Evolutionary conservation across 2,888 invertebrate genomes (phyloP).

Genomic region (Chirona hameri): DNA sequence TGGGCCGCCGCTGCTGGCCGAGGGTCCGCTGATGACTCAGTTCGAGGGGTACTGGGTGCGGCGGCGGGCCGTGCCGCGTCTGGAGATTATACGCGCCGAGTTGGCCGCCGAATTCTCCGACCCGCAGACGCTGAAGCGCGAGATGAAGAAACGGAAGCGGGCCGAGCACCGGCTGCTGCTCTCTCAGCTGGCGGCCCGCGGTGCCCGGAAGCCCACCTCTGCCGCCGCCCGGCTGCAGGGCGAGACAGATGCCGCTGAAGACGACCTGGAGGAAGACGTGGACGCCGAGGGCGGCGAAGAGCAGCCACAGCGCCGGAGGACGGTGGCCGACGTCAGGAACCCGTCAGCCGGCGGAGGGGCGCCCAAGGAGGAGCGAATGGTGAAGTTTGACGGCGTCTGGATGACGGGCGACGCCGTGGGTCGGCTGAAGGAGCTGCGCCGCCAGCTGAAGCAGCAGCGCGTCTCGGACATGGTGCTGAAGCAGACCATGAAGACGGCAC

Average conservation of each 20-base stretch:
- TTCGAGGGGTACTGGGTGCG: slow-evolving; percentile 36
- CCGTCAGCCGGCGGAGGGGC: too few species aligned
- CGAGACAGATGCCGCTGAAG: background rate
- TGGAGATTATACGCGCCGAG: slow-evolving; percentile 27
- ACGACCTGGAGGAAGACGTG: background rate
- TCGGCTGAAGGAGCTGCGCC: slow-evolving; percentile 35
- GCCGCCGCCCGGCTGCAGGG: background rate
- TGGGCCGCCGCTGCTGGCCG: slow-evolving; percentile 22
- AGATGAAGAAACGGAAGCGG: slow-evolving; percentile 36
- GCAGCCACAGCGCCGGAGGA: background rate
- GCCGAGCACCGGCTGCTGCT: slow-evolving; percentile 28
- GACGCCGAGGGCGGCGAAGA: background rate
- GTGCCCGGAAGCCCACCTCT: background rate
- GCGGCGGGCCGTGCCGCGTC: slow-evolving; percentile 29
- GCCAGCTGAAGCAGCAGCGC: slow-evolving; percentile 33
- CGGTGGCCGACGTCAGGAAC: background rate
- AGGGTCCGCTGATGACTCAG: slow-evolving; percentile 36
- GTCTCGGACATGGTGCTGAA: slow-evolving; percentile 34
- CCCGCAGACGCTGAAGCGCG: slow-evolving; percentile 31
- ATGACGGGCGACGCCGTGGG: slow-evolving; percentile 36
- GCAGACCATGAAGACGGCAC: slow-evolving; percentile 35
- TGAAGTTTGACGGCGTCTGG: slow-evolving; percentile 35
- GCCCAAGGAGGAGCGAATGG: slow-evolving; percentile 3
- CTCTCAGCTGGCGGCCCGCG: background rate
- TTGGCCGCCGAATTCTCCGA: slow-evolving; percentile 32